Percentiles rank a stretch among this genome's conserved stretches.
phyloP scores from a whole-genome alignment of 30 jellyfish, hydroid and myxozoan genomes.

The Chironex yamaguchii region DNA sequence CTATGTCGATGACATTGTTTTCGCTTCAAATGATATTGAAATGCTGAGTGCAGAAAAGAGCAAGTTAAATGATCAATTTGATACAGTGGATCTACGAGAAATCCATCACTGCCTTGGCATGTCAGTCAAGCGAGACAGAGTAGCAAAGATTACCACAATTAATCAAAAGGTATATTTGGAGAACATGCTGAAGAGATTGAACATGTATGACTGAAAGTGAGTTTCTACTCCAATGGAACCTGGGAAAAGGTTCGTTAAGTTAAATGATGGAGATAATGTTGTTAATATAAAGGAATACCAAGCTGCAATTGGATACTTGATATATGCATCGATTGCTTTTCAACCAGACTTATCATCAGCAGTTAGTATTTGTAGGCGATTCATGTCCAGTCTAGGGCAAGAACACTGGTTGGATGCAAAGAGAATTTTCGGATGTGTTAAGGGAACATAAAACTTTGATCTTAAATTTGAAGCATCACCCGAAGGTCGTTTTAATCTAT shows the following conservation, averaged over 20 bases:
- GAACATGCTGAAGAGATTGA: constrained; percentile 48
- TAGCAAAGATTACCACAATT: constrained; percentile 5
- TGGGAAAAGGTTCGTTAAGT: constrained; percentile 49
- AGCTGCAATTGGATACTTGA: constrained; percentile 29
- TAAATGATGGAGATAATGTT: constrained; percentile 41
- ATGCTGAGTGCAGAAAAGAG: constrained; percentile 27
- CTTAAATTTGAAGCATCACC: constrained; percentile 1
- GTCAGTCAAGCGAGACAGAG: constrained; percentile 53
- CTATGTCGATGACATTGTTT: constrained; percentile 37
- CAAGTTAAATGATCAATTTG: constrained; percentile 8
- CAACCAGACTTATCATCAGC: constrained; percentile 65
- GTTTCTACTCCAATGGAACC: constrained; percentile 71
- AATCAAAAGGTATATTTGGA: constrained; percentile 34
- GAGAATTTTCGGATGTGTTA: constrained; percentile 47
- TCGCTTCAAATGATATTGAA: constrained; percentile 36
- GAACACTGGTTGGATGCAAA: constrained; percentile 52
- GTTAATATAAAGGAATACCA: constrained; percentile 31
- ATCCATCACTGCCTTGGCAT: constrained; percentile 42
- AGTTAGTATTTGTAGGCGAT: constrained; percentile 47
- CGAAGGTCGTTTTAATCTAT: not conserved
- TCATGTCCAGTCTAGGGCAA: constrained; percentile 57
- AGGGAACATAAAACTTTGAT: constrained; percentile 51
- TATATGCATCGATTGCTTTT: constrained; percentile 59
- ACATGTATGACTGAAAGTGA: constrained; percentile 53
- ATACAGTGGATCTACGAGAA: constrained; percentile 64